Percentiles rank a stretch among this genome's conserved stretches.
phyloP scores from a whole-genome alignment of 2,113 vertebrate genomes.

The Anolis sagrei region DNA sequence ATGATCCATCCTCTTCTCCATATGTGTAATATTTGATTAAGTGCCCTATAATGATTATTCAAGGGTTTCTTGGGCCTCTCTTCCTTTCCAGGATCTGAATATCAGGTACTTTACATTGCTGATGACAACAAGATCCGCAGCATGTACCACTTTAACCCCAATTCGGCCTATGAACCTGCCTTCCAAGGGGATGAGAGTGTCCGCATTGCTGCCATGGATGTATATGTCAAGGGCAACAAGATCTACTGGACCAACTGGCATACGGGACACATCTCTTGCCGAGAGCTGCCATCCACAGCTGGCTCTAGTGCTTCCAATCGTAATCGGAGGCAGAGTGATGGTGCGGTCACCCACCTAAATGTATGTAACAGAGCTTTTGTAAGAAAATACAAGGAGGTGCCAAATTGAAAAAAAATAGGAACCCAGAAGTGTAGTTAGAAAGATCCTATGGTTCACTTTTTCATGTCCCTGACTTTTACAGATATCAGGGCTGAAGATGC shows the following conservation, averaged over 20 bases:
- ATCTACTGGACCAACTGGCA: slow-evolving; percentile 99
- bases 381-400: not conserved
- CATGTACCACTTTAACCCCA: slow-evolving; percentile 91
- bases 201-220: slow-evolving; percentile 95
- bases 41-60: not conserved
- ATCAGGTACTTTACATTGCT: slow-evolving; percentile 93
- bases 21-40: not conserved
- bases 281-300: slow-evolving; percentile 83
- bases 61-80: not conserved
- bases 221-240: slow-evolving; percentile 91
- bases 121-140: slow-evolving; percentile 98
- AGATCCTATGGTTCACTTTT: not conserved
- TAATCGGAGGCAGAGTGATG: slow-evolving; percentile 87
- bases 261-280: slow-evolving; percentile 91
- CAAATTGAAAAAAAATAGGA: not conserved
- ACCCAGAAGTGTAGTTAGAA: not conserved
- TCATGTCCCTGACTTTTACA: slow-evolving; percentile 46
- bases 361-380: slow-evolving; percentile 65
- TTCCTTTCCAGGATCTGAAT: slow-evolving; percentile 76
- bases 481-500: slow-evolving; percentile 96
- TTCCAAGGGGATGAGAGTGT: slow-evolving; percentile 93
- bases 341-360: slow-evolving; percentile 86
- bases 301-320: slow-evolving; percentile 88
- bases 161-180: slow-evolving; percentile 93
- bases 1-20: not conserved